Base-by-base conservation (phyloP, 2,888 invertebrate genomes). In the Zeuzera pyrina region DNA sequence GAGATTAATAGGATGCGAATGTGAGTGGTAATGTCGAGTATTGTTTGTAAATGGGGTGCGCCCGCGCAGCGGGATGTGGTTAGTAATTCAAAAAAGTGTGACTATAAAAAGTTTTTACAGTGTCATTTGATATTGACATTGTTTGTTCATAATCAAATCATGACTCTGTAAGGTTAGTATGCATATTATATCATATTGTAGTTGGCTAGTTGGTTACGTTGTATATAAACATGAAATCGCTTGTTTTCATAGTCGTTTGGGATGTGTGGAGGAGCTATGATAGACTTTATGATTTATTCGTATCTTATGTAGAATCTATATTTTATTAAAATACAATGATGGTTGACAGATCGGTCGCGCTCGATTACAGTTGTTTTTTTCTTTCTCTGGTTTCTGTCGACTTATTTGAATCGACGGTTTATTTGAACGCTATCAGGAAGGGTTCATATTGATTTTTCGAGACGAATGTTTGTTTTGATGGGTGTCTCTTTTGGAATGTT, bases 371-470 rank as follows among this genome's bases (percentile, higher is more conserved):
- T 51, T 53, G 42, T 41, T 44, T 47, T 55, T 57, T 55, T 59
- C 45, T 48, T 45, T 46, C 40, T 43, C 38, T 12, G 39, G 47
- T 47, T 53, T 52, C 49, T 54, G 46, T 60, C 52, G 49, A 58
- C 62, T 69, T 67, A 64, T 73, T 69, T 55, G 57, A 63, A 67
- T 68, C 60, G 55, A 49, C 48, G 62, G 59, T 57, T 67, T 77
- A 71, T 77, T 73, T 72, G 68, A 65, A 62, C 64, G 53, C 49
- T 67, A 72, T 76, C 66, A 62, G 60, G 54, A 72, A 74, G 74
- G 74, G 74, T 72, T 73, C 61, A 40, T 79, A 74, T 81, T 79
- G 77, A 74, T 77, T 79, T 78, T 74, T 52, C 52, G 64, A 34
- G 62, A 62, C 53, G 58, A 49, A 61, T 77, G 66, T 79, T 78